Percentiles rank a stretch among this genome's conserved stretches.
Evolutionary conservation across 2,113 vertebrate species (phyloP).

Genomic region (Oryzias curvinotus): DNA sequence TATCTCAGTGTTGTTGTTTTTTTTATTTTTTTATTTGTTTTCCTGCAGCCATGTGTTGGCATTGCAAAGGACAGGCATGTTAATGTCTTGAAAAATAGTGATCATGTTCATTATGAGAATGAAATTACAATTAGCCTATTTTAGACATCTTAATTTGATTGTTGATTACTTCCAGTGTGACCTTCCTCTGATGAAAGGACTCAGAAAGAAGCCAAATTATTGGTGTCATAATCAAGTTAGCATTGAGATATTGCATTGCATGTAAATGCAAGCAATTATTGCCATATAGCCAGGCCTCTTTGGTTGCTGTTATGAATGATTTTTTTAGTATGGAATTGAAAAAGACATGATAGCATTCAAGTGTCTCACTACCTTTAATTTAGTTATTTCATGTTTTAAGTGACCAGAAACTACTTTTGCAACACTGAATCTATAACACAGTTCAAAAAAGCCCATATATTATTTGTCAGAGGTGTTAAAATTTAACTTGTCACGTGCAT

Average conservation of each 20-base stretch:
- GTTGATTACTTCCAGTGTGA: neutral
- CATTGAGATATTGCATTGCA: neutral
- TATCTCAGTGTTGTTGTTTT: no score
- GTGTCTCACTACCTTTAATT: neutral
- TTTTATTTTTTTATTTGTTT: no score
- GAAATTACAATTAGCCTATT: neutral
- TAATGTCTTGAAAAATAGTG: no score
- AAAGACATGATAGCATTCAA: no score
- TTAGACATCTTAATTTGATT: neutral
- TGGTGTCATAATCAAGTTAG: neutral
- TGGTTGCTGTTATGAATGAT: neutral
- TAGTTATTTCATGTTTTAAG: neutral
- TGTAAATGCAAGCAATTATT: neutral
- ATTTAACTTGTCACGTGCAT: slow-evolving; percentile 25
- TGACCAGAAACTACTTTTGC: neutral
- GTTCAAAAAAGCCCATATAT: neutral
- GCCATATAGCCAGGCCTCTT: neutral
- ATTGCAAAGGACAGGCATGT: neutral
- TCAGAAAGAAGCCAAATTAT: neutral
- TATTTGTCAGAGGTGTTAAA: slow-evolving; percentile 15
- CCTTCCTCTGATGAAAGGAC: neutral
- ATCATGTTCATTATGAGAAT: neutral
- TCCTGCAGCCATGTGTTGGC: neutral
- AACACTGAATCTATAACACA: neutral
- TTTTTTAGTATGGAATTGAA: no score